These are phyloP conservation scores for Rhinatrema bivittatum DNA, from an alignment of 2,797 vertebrate species.

Conservation along the genomic window DNA sequence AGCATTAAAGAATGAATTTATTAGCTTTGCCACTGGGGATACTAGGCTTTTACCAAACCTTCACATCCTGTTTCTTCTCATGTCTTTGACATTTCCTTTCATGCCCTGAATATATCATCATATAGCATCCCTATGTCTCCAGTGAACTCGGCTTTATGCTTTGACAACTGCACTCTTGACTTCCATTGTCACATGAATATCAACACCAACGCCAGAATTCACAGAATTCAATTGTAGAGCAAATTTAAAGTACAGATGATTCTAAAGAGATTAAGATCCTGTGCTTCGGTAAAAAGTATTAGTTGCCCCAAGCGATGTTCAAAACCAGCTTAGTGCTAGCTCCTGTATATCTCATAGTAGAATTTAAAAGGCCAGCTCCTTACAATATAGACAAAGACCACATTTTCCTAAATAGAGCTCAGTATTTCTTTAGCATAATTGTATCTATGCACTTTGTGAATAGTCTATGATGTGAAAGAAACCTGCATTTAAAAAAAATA, in stretches of 20 bases:
- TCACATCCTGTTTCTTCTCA: neutral
- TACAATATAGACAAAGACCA: conserved; percentile 4
- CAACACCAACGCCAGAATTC: conserved; percentile 7
- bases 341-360: too few species aligned
- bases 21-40: neutral
- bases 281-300: neutral
- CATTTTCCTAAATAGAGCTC: neutral
- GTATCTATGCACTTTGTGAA: too few species aligned
- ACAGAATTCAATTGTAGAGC: conserved; percentile 18
- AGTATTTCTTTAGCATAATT: conserved; percentile 1
- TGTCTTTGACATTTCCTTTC: neutral
- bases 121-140: conserved; percentile 1
- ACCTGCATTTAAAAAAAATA: too few species aligned
- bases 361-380: too few species aligned
- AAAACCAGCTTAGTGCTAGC: too few species aligned
- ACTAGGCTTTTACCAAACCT: conserved; percentile 2
- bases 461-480: too few species aligned
- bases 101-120: neutral
- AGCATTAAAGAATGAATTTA: too few species aligned
- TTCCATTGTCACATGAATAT: neutral
- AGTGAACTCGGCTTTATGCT: neutral
- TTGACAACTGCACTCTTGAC: conserved; percentile 6
- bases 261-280: conserved; percentile 14
- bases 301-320: neutral
- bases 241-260: conserved; percentile 21